Base-by-base conservation (phyloP, 2,888 invertebrate genomes). In the Adineta ricciae region DNA sequence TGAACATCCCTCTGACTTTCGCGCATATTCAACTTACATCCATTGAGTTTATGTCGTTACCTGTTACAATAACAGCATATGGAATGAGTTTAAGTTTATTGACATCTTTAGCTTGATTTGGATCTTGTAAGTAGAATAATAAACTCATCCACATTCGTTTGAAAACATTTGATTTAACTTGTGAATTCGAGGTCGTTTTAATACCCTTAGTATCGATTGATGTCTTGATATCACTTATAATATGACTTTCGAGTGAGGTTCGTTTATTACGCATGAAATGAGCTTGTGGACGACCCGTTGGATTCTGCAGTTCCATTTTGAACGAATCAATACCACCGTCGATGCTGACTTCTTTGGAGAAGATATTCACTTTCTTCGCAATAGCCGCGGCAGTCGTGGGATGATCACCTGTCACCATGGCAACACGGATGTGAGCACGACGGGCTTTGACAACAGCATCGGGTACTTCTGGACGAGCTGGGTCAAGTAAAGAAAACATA, bases 361-460 rank as follows among this genome's bases (percentile, higher is more conserved):
- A 78, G n/a, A 84, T 84, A 54, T 78, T 78, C 9, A 84, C 84
- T 84, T 84, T 73, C 24, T 84, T 49, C 5, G 84, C 84, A n/a
- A 84, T 84, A 3, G 84, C 84, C 14, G 84, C 50, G 11, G 84
- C 84, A 38, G 84, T 84, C 24, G 73, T 32, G 21, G 84, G 50
- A 84, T 50, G 73, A 84, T 84, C 84, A 41, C 84, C 84, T 46
- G 84, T 84, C 38, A 84, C 54, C 84, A 84, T 84, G 1, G 84
- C 27, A 3, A 84, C 54, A 27, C 84, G 49, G 5, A 84, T 84
- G 54, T 78, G 78, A n/a, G 84, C 84, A 52, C 78, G 78, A 52
- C 84, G 78, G 24, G 78, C 78, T 27, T 84, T 84, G 14, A 78
- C 21, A 16, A 84, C 78, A 21, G 78, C 84, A 82, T 84, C 82